These are phyloP conservation scores for Verasper variegatus DNA, from an alignment of 2,113 vertebrate species.

Conservation along the genomic window DNA sequence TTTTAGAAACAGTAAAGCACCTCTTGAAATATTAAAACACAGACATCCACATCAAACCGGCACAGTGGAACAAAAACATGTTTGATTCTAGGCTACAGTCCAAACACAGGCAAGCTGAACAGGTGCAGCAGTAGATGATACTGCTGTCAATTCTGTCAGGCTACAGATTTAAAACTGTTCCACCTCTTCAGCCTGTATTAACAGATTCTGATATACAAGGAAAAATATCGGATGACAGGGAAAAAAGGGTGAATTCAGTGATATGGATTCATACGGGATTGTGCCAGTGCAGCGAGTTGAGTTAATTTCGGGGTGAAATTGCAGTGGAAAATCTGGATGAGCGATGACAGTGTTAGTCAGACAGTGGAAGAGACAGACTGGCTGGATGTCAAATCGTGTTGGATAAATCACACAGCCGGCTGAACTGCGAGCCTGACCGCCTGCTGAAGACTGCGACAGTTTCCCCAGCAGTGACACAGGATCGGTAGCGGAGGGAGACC, in stretches of 20 bases:
- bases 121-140: too few species aligned
- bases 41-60: too few species aligned
- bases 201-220: too few species aligned
- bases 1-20: too few species aligned
- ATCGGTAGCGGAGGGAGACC: not conserved
- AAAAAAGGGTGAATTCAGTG: not conserved
- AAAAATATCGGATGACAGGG: too few species aligned
- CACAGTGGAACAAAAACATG: too few species aligned
- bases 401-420: constrained; percentile 36
- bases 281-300: not conserved
- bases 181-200: too few species aligned
- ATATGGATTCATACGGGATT: not conserved
- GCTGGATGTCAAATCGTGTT: constrained; percentile 29
- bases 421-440: constrained; percentile 2
- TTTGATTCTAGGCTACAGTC: too few species aligned
- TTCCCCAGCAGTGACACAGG: not conserved
- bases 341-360: constrained; percentile 21
- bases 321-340: constrained; percentile 18
- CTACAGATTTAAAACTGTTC: too few species aligned
- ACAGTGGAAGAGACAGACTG: constrained; percentile 30
- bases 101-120: too few species aligned
- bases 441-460: constrained; percentile 20
- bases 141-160: too few species aligned
- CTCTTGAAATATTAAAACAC: too few species aligned
- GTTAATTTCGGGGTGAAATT: constrained; percentile 8